Evolutionary conservation across 1,140 invertebrate species (phyloP).

Genomic region (Zaprionus davidi): DNA sequence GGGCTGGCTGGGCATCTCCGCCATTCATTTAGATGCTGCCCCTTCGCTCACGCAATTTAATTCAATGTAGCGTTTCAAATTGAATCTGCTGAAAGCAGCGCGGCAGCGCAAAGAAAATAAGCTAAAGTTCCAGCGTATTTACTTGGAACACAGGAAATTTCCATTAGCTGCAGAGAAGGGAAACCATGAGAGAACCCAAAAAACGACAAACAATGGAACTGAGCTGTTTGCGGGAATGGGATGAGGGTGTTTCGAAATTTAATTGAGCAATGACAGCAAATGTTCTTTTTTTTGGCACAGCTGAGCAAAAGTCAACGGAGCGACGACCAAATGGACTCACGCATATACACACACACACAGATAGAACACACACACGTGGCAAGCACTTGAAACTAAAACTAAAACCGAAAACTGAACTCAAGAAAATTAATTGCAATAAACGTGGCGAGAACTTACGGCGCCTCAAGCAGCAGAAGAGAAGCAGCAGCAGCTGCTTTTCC

Average conservation of each 20-base stretch:
- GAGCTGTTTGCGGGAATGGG: slow-evolving; percentile 6
- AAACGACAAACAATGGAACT: slow-evolving; percentile 51
- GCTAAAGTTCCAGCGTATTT: slow-evolving; percentile 37
- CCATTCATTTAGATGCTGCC: slow-evolving; percentile 2
- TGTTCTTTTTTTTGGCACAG: slow-evolving; percentile 22
- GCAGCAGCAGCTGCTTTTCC: background rate
- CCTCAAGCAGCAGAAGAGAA: slow-evolving; percentile 10
- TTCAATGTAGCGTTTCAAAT: slow-evolving; percentile 82
- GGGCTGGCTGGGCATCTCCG: background rate
- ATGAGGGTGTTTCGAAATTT: slow-evolving; percentile 38
- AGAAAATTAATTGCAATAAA: slow-evolving; percentile 82
- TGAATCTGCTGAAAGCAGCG: slow-evolving; percentile 77
- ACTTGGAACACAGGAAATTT: slow-evolving; percentile 64
- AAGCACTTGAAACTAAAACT: slow-evolving; percentile 72
- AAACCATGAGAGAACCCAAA: slow-evolving; percentile 6
- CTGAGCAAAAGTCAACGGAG: slow-evolving; percentile 34
- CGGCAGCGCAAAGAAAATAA: slow-evolving; percentile 70
- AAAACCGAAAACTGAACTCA: slow-evolving; percentile 57
- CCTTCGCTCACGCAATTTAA: slow-evolving; percentile 73
- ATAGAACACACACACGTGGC: slow-evolving; percentile 28
- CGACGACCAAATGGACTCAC: slow-evolving; percentile 10
- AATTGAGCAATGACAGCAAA: slow-evolving; percentile 73
- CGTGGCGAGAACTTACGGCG: slow-evolving; percentile 55
- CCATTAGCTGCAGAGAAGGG: slow-evolving; percentile 54
- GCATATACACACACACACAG: slow-evolving; percentile 21